A percentile compares a stretch with the other conserved stretches of the same genome.
Evolutionary conservation across 2,888 invertebrate species (phyloP).

Genomic region (Rotaria sp.): DNA sequence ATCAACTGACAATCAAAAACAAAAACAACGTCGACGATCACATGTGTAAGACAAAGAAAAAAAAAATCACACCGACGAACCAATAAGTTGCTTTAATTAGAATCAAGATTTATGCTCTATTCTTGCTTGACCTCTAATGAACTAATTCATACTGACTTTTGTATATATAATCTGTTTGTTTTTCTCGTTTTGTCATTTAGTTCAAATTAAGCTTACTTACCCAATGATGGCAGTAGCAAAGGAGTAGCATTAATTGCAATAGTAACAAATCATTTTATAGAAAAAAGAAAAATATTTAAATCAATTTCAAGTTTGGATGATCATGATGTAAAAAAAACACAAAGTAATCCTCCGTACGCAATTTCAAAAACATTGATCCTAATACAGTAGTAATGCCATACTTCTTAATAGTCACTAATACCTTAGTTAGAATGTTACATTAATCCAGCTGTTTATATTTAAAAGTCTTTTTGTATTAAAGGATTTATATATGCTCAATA

Average conservation of each 20-base stretch:
- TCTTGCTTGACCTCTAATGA: no score
- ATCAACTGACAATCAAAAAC: neutral
- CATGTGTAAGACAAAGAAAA: no score
- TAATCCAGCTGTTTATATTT: neutral
- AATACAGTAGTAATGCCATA: neutral
- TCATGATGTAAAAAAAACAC: neutral
- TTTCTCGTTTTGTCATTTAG: neutral
- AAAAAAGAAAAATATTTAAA: neutral
- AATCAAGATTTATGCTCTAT: no score
- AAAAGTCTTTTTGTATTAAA: no score
- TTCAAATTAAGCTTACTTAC: constrained; percentile 23
- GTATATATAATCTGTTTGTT: neutral
- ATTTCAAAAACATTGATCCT: neutral
- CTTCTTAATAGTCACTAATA: neutral
- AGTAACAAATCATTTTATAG: neutral
- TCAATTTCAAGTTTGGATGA: neutral
- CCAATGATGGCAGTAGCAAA: constrained; percentile 34
- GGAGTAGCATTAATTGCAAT: constrained; percentile 36
- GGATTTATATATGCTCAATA: no score
- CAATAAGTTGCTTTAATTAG: no score
- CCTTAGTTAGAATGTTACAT: neutral
- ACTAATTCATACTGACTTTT: neutral
- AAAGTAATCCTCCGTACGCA: neutral
- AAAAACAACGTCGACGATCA: no score
- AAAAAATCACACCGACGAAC: no score